Base-by-base conservation (phyloP, 2,113 vertebrate genomes). In the Campylorhamphus procurvoides region DNA sequence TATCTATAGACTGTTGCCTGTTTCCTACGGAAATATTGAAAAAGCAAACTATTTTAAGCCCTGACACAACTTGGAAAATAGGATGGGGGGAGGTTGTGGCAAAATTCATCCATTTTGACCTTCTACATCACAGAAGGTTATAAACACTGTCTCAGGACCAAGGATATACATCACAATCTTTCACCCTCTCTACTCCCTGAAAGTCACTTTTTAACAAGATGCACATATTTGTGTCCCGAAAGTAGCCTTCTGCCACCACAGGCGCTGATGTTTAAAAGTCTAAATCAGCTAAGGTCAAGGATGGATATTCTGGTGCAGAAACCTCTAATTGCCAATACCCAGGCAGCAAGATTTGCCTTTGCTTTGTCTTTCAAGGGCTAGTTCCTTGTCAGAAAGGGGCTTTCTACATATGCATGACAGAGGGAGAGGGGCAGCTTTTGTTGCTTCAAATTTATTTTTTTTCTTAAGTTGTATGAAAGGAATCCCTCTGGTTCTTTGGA, bases 261-360 rank as follows among this genome's bases (percentile, higher is more conserved):
- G 62, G 86, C 29, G 23, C 3, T 23, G 82, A 69, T 83, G 94
- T 94, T 96, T 94, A 94, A 93, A 97, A 96, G 95, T 89, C 89
- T 94, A 87, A 94, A 93, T 93, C 63, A 93, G 62, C 50, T 47
- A n/a, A 95, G 91, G 93, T 96, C 93, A 94, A 94, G 79, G 89
- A 95, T 93, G 89, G 78, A 76, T 86, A 96, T 5, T 5, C 67
- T 23, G 18, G 59, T 86, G 67, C 69, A 95, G 84, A 84, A 95
- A 84, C 13, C 63, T 87, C 62, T 94, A 94, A 94, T 87, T 96
- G 90, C 80, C 90, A 89, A 60, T 53, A 89, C 64, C 53, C 83
- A 89, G 66, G 69, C 82, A 92, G 92, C 66, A 94, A 94, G 76
- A 89, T 72, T 79, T 84, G 93, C 53, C 90, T 96, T 94, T 94